Evolutionary conservation across 2,113 vertebrate species (phyloP), one percentile per base, ranked within the genome.

Genomic region (Archocentrus centrarchus): DNA sequence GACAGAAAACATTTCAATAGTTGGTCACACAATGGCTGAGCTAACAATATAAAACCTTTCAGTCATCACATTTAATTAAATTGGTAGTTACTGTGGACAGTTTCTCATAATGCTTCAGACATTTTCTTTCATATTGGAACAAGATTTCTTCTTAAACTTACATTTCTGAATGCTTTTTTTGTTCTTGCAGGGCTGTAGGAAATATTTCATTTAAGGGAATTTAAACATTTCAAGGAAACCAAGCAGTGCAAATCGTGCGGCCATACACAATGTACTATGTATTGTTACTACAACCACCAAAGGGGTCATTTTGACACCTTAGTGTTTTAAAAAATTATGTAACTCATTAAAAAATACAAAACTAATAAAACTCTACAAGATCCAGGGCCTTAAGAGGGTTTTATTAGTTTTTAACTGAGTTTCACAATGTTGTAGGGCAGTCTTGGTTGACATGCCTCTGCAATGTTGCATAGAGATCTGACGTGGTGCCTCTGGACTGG

Each of bases 1-100:
- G 64, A n/a, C 37, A 78, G 39, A 27, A 81, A 81, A 79, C 17
- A 61, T 64, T 35, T 73, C 47, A 55, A 73, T 73, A 64, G 57
- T 35, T 70, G 64, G 30, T 35, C 3, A 59, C 59, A 59, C 44
- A 86, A 84, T 60, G 41, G 44, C 75, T 11, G 14, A 13, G 10
- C 17, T 32, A 57, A 70, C 22, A 68, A 83, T 37, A 18, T 57
- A 47, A 77, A 73, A 10, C 27, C 10, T 81, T 86, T 86, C 11
- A 73, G 73, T 62, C 27, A 79, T 77, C 58, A 79, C 13, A 24
- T 76, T 84, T 78, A 81, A 83, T 83, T 50, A 77, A 80, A 77
- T 5, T 59, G 17, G 20, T 32, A 73, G 32, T 47, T n/a, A n/a
- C 47, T 14, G 68, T 32, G 32, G 68, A n/a, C 18, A 8, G 17